These are phyloP conservation scores for Psophia crepitans DNA, from an alignment of 2,113 vertebrate genomes.

Conservation along the genomic window DNA sequence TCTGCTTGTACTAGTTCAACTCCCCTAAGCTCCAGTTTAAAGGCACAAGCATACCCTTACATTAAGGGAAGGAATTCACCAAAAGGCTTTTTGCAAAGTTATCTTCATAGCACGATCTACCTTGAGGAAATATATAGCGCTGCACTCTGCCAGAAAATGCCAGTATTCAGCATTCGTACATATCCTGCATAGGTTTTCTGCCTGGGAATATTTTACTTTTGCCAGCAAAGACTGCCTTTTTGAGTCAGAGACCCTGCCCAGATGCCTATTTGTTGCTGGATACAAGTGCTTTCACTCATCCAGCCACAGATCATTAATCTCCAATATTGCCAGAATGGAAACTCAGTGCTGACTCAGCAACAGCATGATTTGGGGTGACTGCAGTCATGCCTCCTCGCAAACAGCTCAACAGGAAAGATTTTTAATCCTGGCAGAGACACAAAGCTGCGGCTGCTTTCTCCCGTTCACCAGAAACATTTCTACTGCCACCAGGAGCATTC, in stretches of 20 bases:
- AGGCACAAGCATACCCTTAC: too few species aligned
- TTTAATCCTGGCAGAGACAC: background rate
- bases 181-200: background rate
- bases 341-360: background rate
- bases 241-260: background rate
- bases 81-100: background rate
- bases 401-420: background rate
- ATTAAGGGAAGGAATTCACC: accelerated
- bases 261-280: background rate
- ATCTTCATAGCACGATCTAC: background rate
- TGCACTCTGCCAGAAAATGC: background rate
- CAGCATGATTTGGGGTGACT: background rate
- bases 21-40: background rate
- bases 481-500: background rate
- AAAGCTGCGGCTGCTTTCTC: background rate
- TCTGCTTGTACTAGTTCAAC: background rate
- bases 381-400: background rate
- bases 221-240: background rate
- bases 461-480: background rate
- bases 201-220: background rate
- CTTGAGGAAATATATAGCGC: background rate
- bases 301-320: background rate
- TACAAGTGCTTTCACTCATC: accelerated
- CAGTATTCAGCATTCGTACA: background rate
- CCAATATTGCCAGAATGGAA: background rate